Percentiles rank a stretch among this genome's conserved stretches.
Evolutionary conservation across 2,113 vertebrate species (phyloP).

Genomic region (Channa argus): DNA sequence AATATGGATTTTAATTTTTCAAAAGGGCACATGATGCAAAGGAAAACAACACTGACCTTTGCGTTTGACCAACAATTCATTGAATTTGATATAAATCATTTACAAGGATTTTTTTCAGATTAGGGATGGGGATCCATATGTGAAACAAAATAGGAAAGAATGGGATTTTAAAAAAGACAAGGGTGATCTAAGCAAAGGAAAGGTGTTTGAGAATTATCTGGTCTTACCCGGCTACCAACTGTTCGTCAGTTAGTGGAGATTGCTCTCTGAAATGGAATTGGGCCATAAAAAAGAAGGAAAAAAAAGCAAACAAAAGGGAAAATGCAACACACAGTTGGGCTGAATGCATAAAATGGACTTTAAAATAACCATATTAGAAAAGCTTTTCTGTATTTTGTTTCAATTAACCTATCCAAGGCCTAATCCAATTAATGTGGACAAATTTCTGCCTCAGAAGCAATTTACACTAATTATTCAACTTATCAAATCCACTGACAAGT

Average conservation of each 20-base stretch:
- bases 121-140: conserved; percentile 58
- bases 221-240: conserved; percentile 97
- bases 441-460: background rate
- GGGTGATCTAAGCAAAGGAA: conserved; percentile 85
- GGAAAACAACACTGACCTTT: conserved; percentile 27
- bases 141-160: conserved; percentile 68
- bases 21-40: conserved; percentile 13
- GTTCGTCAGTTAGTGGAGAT: conserved; percentile 93
- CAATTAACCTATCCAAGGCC: background rate
- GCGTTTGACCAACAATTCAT: conserved; percentile 55
- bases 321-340: conserved; percentile 80
- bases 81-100: conserved; percentile 35
- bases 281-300: conserved; percentile 83
- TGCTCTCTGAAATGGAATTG: conserved; percentile 95
- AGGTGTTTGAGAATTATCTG: conserved; percentile 84
- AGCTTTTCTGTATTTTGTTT: conserved; percentile 29
- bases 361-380: conserved; percentile 71
- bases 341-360: conserved; percentile 72
- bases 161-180: conserved; percentile 70
- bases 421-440: background rate
- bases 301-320: conserved; percentile 77
- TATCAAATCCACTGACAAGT: no score
- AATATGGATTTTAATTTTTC: background rate
- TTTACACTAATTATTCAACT: no score
- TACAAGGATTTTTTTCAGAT: conserved; percentile 57